Percentiles rank a stretch among this genome's conserved stretches.
phyloP scores from a whole-genome alignment of 1,140 invertebrate genomes.

The Pissodes strobi region DNA sequence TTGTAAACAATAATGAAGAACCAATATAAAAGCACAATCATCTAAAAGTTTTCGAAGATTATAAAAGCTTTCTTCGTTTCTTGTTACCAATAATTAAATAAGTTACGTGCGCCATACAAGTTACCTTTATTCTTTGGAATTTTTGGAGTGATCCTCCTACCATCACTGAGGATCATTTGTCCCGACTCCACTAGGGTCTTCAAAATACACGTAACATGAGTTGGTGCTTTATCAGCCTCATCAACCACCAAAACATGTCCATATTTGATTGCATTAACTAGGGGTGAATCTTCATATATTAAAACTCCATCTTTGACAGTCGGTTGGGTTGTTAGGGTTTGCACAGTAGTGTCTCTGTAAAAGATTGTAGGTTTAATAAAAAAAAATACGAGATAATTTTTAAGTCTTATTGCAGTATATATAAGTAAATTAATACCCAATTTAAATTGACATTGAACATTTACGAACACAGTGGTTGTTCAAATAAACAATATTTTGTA shows the following conservation, averaged over 20 bases:
- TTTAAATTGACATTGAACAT: too few species aligned
- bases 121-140: constrained; percentile 59
- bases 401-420: too few species aligned
- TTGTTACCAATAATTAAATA: too few species aligned
- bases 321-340: constrained; percentile 90
- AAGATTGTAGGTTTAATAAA: neutral
- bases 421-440: too few species aligned
- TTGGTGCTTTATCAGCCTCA: constrained; percentile 96
- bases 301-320: constrained; percentile 87
- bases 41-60: too few species aligned
- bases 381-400: neutral
- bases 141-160: constrained; percentile 85
- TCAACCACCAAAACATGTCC: constrained; percentile 93
- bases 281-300: constrained; percentile 90
- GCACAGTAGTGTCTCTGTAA: constrained; percentile 85
- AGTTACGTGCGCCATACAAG: too few species aligned
- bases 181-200: constrained; percentile 94
- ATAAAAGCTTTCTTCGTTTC: too few species aligned
- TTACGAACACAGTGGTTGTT: too few species aligned
- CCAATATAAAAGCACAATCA: too few species aligned
- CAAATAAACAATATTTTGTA: too few species aligned
- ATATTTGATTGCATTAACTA: constrained; percentile 86
- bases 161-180: constrained; percentile 94
- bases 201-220: constrained; percentile 93
- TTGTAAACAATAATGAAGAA: too few species aligned